Base-by-base conservation (phyloP, 2,113 vertebrate genomes). In the Perca schrenkii region DNA sequence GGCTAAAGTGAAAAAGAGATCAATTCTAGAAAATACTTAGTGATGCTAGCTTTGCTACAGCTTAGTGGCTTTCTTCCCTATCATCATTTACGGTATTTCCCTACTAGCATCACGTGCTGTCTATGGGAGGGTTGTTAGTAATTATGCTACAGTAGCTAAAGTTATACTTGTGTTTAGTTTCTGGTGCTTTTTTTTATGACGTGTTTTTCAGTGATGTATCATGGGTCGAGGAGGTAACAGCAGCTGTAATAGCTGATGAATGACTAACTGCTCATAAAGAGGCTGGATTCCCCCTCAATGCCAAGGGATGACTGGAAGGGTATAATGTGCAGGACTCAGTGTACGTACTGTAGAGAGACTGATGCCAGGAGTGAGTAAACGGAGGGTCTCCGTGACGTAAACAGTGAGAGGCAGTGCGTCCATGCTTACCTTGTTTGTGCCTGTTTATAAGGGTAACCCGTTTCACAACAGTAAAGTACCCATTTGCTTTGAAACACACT, bases 191-290 rank as follows among this genome's bases (percentile, higher is more conserved):
- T 73, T 73, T 49, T 74, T 76, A 53, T 70, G 46, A 72, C 14
- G 15, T 76, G 52, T 86, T 77, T 58, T 50, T 13, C 53, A 22
- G 80, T 77, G 62, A 80, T 63, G 47, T 21, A 76, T 90, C 65
- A 40, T 40, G n/a, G 56, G 75, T 50, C 0, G 16, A 70, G 62
- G 28, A 22, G 75, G 31, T 67, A 82, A 78, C 66, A 79, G 80
- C 83, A 79, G 90, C 87, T 78, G 74, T 86, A 81, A 85, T 90
- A 77, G 81, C 77, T 71, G 86, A 86, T 86, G 50, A 84, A 84
- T 90, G 83, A 50, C 21, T 47, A 17, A 65, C 67, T 65, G 77
- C 80, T 82, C 81, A 57, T 78, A 82, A 77, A 89, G 74, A 70
- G 71, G 31, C 70, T 74, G 84, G 86, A 88, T 66, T 70, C 52